Evolutionary conservation across 2,888 invertebrate genomes (phyloP).

Genomic region (Piscicola geometra): DNA sequence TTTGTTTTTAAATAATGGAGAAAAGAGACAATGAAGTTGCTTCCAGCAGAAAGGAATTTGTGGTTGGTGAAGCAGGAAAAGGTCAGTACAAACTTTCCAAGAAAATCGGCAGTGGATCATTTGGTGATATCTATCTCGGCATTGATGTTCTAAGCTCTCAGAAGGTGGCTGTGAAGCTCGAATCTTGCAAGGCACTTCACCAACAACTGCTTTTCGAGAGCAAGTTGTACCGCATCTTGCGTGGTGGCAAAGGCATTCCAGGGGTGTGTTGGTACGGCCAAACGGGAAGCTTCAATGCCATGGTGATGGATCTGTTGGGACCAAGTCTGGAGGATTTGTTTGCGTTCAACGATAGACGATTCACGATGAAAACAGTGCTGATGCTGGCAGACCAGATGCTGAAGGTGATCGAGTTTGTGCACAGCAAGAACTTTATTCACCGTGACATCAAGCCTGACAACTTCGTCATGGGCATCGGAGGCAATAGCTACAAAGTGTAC

Average conservation of each 20-base stretch:
- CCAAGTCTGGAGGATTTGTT: conserved; percentile 45
- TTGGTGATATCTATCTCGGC: conserved; percentile 55
- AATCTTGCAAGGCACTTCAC: conserved; percentile 58
- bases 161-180: conserved; percentile 60
- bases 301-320: conserved; percentile 45
- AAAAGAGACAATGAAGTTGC: too few relatives aligned
- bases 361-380: conserved; percentile 45
- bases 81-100: too few relatives aligned
- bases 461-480: too few relatives aligned
- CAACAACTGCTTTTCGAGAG: conserved; percentile 60
- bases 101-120: too few relatives aligned
- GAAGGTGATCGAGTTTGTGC: conserved; percentile 61
- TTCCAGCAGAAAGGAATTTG: too few relatives aligned
- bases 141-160: conserved; percentile 54
- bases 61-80: too few relatives aligned
- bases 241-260: conserved; percentile 43
- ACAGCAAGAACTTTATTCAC: too few relatives aligned
- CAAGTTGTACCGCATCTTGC: conserved; percentile 58
- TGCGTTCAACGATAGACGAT: conserved; percentile 43
- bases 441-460: too few relatives aligned
- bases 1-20: too few relatives aligned
- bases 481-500: conserved; percentile 43
- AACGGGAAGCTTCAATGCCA: conserved; percentile 43
- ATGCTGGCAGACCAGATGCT: conserved; percentile 46
- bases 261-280: conserved; percentile 41